A percentile compares a stretch with the other conserved stretches of the same genome.
These are phyloP conservation scores for Meleagris gallopavo DNA, from an alignment of 2,113 vertebrate genomes.

Conservation along the genomic window DNA sequence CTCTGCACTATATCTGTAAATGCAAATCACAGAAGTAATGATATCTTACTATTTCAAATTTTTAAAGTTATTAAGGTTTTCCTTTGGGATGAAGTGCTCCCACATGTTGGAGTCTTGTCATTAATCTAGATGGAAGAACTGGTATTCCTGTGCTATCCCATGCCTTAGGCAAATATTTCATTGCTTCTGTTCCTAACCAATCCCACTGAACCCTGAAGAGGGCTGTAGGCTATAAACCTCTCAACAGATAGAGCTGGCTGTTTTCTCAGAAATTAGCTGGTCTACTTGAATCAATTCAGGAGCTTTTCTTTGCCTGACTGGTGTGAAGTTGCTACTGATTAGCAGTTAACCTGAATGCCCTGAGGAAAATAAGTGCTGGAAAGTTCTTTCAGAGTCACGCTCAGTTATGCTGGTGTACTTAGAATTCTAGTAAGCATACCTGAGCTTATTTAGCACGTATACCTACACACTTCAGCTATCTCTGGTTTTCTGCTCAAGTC, in stretches of 20 bases:
- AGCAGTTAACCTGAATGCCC: not conserved
- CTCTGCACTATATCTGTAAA: not conserved
- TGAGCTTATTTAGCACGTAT: not conserved
- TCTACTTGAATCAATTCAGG: not conserved
- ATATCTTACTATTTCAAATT: not conserved
- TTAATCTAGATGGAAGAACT: not conserved
- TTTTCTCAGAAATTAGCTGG: not conserved
- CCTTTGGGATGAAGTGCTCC: not conserved
- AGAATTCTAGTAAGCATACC: not conserved
- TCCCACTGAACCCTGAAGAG: not conserved
- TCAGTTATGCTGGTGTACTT: not conserved
- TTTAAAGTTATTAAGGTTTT: not conserved
- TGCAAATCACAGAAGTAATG: not conserved
- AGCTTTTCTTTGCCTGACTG: not conserved
- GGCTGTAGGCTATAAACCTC: not conserved
- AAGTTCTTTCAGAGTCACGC: not conserved
- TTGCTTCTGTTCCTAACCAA: not conserved
- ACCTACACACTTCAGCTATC: not conserved
- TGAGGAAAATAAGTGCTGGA: not conserved
- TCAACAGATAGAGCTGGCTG: not conserved
- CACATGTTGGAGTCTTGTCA: not conserved
- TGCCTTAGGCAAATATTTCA: not conserved
- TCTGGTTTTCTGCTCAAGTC: not conserved
- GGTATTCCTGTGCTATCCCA: accelerated
- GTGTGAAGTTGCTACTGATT: not conserved